Base-by-base conservation (phyloP, 2,113 vertebrate genomes). In the Oenanthe oenanthe region DNA sequence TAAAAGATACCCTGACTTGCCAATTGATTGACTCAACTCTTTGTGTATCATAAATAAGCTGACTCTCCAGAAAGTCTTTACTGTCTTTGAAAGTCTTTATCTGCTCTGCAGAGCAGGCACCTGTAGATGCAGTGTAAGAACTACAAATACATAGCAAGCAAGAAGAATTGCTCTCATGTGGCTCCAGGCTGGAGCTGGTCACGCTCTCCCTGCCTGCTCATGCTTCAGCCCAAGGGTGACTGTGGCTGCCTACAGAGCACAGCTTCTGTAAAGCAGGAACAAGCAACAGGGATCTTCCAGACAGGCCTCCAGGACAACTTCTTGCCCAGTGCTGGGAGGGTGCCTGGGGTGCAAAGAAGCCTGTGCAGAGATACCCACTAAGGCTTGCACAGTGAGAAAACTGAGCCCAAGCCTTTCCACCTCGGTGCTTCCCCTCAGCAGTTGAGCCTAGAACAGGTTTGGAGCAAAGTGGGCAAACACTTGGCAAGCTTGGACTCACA, bases 361-460 rank as follows among this genome's bases (percentile, higher is more conserved):
- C 9, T 4, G 0, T 29, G 13, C 58, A 81, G 45, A 26, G 26
- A 60, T 7, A 57, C 3, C 15, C 61, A 11, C 21, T 36, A 42
- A 47, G n/a, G 36, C 7, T 82, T 25, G 1, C 6, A 73, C 9
- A 29, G 32, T 9, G 38, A 70, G 17, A 14, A 58, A 80, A 87
- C 9, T 14, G 19, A 62, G 51, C 17, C 32, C 16, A 26, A 32
- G 22, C 8, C 50, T 89, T 58, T 31, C 13, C 13, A 14, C 4
- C 14, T 12, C 1, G 0, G 17, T 66, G 21, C 28, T 36, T 70
- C 26, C 25, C 17, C n/a, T 62, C 32, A 29, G n/a, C 8, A 0
- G 53, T 6, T 48, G 14, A 20, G 36, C 24, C 36, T 40, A 40
- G 9, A 89, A 53, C 25, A 89, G 19, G 42, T 51, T 40, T 65